Base-by-base conservation (phyloP, 2,797 vertebrate genomes). In the Phataginus tricuspis region DNA sequence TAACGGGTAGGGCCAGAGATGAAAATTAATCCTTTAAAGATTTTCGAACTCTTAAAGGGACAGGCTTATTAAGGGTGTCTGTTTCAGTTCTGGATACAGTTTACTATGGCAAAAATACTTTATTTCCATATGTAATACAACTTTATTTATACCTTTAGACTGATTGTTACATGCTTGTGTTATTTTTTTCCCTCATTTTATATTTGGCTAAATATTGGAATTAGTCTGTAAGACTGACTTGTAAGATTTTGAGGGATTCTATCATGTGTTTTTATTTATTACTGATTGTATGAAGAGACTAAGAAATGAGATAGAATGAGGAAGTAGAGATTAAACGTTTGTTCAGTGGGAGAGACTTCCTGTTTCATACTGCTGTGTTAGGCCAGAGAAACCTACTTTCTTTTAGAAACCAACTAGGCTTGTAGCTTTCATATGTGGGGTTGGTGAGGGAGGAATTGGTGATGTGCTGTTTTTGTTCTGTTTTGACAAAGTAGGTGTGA, bases 111-210 rank as follows among this genome's bases (percentile, higher is more conserved):
- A 77, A 77, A 90, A 37, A 51, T 78, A 15, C 69, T 90, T 74
- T 92, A 79, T 83, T 92, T 87, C 63, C 45, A 53, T 37, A 49
- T 92, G 27, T 74, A 63, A 55, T 86, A 63, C 31, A 92, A 64
- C 29, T 89, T 95, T 74, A 80, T 89, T 95, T 74, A 80, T 90
- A 25, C 29, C 61, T 89, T 86, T 79, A 86, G 37, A 27, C 21
- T 85, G 66, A 89, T 79, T 89, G 9, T 93, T 80, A 74, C 7
- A 39, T 78, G 37, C 10, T 72, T 79, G 1, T 86, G 31, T 72
- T 69, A 45, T 75, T 85, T 72, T 83, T 71, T 66, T 6, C 4
- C n/a, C 37, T 19, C 18, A 29, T 69, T 90, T 91, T 75, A 18
- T 92, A 68, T 84, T 94, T 85, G 29, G 34, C 51, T 86, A 74